Evolutionary conservation across 2,888 invertebrate genomes (phyloP).

Genomic region (Ptychoptera contaminata): DNA sequence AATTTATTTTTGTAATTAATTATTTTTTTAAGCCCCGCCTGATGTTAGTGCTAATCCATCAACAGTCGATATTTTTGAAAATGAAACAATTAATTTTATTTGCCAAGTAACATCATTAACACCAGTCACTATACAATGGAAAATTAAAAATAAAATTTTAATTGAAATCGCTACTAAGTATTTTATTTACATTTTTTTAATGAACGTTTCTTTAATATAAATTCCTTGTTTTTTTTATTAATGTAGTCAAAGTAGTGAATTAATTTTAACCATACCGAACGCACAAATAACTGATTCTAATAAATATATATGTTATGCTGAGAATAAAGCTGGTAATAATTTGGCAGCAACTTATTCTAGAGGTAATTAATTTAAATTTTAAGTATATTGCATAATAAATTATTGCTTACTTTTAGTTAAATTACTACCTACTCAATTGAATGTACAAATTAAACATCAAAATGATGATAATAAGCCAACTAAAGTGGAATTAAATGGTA

Average conservation of each 20-base stretch:
- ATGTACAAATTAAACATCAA: too few species aligned
- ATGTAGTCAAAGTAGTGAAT: slow-evolving; percentile 8
- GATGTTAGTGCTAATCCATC: slow-evolving; percentile 32
- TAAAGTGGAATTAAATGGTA: too few species aligned
- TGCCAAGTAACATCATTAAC: slow-evolving; percentile 47
- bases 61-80: slow-evolving; percentile 19
- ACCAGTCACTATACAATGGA: slow-evolving; percentile 31
- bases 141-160: slow-evolving; percentile 4
- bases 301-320: slow-evolving; percentile 32
- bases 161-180: slow-evolving; percentile 3
- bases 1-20: neutral
- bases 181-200: too few species aligned
- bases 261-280: slow-evolving; percentile 10
- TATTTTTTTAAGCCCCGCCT: slow-evolving; percentile 34
- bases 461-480: too few species aligned
- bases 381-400: too few species aligned
- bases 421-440: too few species aligned
- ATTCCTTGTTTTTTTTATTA: neutral
- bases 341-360: too few species aligned
- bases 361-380: too few species aligned
- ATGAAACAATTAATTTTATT: slow-evolving; percentile 33
- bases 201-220: too few species aligned
- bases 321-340: slow-evolving; percentile 32
- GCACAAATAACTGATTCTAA: slow-evolving; percentile 29
- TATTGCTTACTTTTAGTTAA: too few species aligned